phyloP scores from a whole-genome alignment of 2,797 vertebrate genomes.

The Sciurus vulgaris region DNA sequence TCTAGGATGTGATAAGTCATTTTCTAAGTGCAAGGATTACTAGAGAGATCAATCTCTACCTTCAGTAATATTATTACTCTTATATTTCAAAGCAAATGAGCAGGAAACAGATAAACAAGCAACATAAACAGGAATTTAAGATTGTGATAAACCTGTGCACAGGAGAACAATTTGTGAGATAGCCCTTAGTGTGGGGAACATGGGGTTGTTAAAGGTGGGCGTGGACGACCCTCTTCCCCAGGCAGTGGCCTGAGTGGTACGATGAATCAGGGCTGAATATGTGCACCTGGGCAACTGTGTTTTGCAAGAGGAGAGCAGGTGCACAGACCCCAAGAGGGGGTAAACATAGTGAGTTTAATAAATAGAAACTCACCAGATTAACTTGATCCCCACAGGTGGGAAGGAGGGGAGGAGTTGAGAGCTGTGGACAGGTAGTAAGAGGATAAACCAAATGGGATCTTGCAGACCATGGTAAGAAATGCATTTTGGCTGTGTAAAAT shows the following conservation, averaged over 20 bases:
- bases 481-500: not conserved
- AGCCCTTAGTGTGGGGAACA: not conserved
- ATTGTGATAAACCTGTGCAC: not conserved
- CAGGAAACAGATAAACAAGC: not conserved
- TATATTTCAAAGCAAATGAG: not conserved
- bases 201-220: not conserved
- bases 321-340: not conserved
- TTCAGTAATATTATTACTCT: not conserved
- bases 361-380: not conserved
- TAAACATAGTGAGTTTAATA: not conserved
- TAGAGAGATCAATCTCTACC: not conserved
- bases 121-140: not conserved
- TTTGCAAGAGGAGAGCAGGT: not conserved
- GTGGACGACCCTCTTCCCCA: not conserved
- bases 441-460: not conserved
- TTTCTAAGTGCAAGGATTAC: not conserved
- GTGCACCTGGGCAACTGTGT: not conserved
- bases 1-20: not conserved
- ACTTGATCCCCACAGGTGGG: not conserved
- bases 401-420: not conserved
- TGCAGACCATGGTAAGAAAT: not conserved
- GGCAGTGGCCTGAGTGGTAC: not conserved
- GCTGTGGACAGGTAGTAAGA: not conserved
- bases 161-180: not conserved
- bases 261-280: not conserved